Conservation (phyloP, 1,140 invertebrate genomes). For the Oscheius sp. region DNA sequence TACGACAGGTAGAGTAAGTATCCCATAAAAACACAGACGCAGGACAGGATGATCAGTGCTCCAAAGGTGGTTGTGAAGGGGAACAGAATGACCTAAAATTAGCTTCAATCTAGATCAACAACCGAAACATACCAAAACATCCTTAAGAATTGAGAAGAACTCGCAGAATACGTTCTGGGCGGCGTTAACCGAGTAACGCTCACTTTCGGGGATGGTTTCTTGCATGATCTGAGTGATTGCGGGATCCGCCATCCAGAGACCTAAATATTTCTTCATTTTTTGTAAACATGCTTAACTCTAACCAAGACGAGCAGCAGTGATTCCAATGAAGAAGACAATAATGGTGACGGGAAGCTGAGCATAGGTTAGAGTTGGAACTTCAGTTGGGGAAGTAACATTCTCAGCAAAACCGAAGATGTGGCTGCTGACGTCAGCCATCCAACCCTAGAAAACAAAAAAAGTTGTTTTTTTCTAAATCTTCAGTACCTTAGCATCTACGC, state of each 20-base stretch:
- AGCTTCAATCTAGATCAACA: too few relatives aligned
- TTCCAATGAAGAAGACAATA: conserved; percentile 28
- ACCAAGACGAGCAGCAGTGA: conserved; percentile 17
- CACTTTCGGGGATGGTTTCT: conserved; percentile 37
- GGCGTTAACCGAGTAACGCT: conserved; percentile 34
- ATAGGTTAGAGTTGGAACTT: not conserved
- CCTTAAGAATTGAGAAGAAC: conserved; percentile 45
- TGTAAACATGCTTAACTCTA: not conserved
- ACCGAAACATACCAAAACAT: conserved; percentile 35
- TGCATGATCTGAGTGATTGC: conserved; percentile 49
- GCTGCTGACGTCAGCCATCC: not conserved
- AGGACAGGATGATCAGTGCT: conserved; percentile 38
- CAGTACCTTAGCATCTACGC: conserved; percentile 47
- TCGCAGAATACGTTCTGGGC: conserved; percentile 41
- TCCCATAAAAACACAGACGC: conserved; percentile 34
- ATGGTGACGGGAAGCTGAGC: not conserved
- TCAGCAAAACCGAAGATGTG: conserved; percentile 16
- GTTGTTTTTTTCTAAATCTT: conserved; percentile 22
- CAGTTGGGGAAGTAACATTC: conserved; percentile 8
- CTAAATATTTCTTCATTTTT: conserved; percentile 19
- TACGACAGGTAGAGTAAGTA: conserved; percentile 43
- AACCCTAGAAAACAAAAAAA: not conserved
- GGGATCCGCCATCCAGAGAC: conserved; percentile 47
- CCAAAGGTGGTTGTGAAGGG: conserved; percentile 42
- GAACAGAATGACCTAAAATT: conserved; percentile 38